These are phyloP conservation scores for Coleophora flavipennella DNA, from an alignment of 2,888 invertebrate genomes.

Conservation along the genomic window DNA sequence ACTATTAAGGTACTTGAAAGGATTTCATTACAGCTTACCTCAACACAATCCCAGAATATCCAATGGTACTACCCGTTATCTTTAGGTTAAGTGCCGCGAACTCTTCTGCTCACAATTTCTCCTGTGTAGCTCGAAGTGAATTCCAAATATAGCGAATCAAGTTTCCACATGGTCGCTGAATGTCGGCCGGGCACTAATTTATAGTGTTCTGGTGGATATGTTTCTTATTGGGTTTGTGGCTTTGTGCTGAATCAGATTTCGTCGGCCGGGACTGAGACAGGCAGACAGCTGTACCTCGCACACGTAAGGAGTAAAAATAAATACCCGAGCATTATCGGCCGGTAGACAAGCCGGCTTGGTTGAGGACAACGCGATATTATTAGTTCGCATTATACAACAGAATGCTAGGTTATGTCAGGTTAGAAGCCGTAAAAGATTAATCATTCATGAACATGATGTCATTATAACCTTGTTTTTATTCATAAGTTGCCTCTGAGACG, in stretches of 20 bases:
- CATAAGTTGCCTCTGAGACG: background rate
- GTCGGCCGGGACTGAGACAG: slow-evolving; percentile 54
- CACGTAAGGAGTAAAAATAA: slow-evolving; percentile 72
- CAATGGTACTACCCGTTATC: no score
- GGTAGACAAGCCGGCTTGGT: slow-evolving; percentile 63
- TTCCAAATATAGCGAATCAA: slow-evolving; percentile 57
- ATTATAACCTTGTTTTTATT: background rate
- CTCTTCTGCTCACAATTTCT: slow-evolving; percentile 39
- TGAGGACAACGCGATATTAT: slow-evolving; percentile 61
- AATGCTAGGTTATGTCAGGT: slow-evolving; percentile 24
- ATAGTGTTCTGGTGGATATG: slow-evolving; percentile 10
- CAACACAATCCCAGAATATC: no score
- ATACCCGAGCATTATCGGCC: slow-evolving; percentile 63
- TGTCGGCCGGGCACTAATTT: slow-evolving; percentile 8
- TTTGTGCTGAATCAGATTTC: slow-evolving; percentile 22
- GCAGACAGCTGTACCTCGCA: slow-evolving; percentile 54
- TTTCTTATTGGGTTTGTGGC: slow-evolving; percentile 14
- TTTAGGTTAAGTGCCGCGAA: no score
- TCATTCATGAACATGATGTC: no score
- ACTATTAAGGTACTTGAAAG: slow-evolving; percentile 41
- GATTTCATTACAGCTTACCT: background rate
- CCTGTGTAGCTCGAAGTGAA: slow-evolving; percentile 35
- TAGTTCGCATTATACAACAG: slow-evolving; percentile 48
- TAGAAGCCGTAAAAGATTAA: slow-evolving; percentile 7
- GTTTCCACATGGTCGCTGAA: slow-evolving; percentile 15